These are phyloP conservation scores for Agrochola macilenta DNA, from an alignment of 2,888 invertebrate genomes.

Conservation along the genomic window DNA sequence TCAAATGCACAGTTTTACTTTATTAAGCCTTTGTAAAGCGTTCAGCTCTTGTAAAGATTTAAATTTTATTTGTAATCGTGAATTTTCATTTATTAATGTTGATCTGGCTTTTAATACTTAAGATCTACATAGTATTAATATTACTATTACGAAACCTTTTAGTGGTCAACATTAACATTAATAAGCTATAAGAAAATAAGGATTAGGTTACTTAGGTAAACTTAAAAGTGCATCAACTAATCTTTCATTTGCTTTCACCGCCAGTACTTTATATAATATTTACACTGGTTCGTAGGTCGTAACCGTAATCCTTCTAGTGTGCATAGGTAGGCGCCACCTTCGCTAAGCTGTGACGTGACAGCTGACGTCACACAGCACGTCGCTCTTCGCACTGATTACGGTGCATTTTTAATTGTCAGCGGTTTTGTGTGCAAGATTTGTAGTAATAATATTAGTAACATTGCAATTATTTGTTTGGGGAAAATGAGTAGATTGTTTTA, in stretches of 20 bases:
- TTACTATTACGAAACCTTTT: not conserved
- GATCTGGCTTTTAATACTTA: slow-evolving; percentile 15
- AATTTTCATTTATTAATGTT: slow-evolving; percentile 24
- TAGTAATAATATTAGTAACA: too few species aligned
- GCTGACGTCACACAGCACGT: slow-evolving; percentile 37
- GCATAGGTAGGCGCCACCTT: slow-evolving; percentile 27
- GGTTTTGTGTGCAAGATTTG: not conserved
- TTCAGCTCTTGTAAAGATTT: slow-evolving; percentile 32
- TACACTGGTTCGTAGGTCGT: not conserved
- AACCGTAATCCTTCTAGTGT: slow-evolving; percentile 19
- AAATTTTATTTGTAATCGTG: slow-evolving; percentile 33
- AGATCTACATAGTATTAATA: not conserved
- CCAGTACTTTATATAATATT: slow-evolving; percentile 1
- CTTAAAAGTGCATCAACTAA: not conserved
- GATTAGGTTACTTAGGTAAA: too few species aligned
- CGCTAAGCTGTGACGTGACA: slow-evolving; percentile 34
- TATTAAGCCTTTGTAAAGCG: slow-evolving; percentile 46
- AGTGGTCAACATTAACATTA: not conserved
- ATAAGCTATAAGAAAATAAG: not conserved
- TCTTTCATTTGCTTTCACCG: not conserved
- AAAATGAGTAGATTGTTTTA: not conserved
- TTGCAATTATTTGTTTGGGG: not conserved
- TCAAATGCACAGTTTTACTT: slow-evolving; percentile 40
- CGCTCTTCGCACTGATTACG: slow-evolving; percentile 32
- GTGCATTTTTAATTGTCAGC: slow-evolving; percentile 43